These are phyloP conservation scores for Elmis aenea DNA, from an alignment of 2,888 invertebrate species.

Conservation along the genomic window DNA sequence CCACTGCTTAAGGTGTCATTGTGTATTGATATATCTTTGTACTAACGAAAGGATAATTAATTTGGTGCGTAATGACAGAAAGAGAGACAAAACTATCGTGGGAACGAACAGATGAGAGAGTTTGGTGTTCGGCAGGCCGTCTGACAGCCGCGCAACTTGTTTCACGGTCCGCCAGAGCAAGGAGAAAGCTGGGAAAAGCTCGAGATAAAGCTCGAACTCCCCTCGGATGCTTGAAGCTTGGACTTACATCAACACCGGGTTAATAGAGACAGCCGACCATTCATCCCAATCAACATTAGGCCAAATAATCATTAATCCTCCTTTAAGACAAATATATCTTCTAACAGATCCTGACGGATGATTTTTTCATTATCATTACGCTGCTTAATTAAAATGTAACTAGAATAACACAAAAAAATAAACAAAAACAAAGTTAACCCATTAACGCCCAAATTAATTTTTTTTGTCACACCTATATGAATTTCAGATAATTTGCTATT, in stretches of 20 bases:
- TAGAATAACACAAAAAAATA: too few species aligned
- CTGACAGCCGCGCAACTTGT: conserved; percentile 38
- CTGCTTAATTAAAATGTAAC: conserved; percentile 16
- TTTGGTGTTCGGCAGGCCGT: conserved; percentile 31
- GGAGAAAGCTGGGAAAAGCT: conserved; percentile 34
- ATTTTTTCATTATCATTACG: conserved; percentile 16
- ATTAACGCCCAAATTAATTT: too few species aligned
- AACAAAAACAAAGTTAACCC: too few species aligned
- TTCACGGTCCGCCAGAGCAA: conserved; percentile 39
- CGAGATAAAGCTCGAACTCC: conserved; percentile 33
- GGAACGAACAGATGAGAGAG: conserved; percentile 33
- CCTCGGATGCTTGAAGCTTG: conserved; percentile 22
- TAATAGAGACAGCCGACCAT: conserved; percentile 40
- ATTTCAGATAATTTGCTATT: too few species aligned
- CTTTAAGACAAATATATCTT: conserved; percentile 38
- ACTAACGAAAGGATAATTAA: too few species aligned
- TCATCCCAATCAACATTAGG: conserved; percentile 41
- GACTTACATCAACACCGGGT: conserved; percentile 35
- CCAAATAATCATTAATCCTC: conserved; percentile 41
- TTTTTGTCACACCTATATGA: too few species aligned
- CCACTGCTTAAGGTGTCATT: too few species aligned
- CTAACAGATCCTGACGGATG: conserved; percentile 28
- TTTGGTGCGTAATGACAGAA: conserved; percentile 11
- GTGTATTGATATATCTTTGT: too few species aligned
- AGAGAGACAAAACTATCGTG: conserved; percentile 24